Percentiles rank a stretch among this genome's conserved stretches.
These are phyloP conservation scores for Pristionchus arcanus DNA, from an alignment of 2,888 invertebrate genomes.

Conservation along the genomic window DNA sequence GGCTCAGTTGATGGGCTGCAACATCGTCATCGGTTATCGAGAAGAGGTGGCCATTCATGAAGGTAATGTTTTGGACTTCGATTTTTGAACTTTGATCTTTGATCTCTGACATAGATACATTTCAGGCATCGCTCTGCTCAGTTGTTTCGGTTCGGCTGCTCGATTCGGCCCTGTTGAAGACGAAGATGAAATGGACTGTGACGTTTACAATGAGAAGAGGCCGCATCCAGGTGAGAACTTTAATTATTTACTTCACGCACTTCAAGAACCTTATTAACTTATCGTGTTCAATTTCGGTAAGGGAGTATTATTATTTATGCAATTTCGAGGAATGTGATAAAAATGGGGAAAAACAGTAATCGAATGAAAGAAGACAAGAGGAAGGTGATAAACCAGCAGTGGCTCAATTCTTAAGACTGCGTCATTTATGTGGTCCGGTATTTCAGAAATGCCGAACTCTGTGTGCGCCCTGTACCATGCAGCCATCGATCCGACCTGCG, in stretches of 20 bases:
- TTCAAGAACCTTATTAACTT: too few relatives aligned
- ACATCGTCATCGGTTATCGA: constrained; percentile 94
- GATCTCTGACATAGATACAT: not conserved
- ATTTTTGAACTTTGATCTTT: too few relatives aligned
- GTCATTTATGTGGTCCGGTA: too few relatives aligned
- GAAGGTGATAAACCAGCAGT: too few relatives aligned
- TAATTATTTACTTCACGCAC: too few relatives aligned
- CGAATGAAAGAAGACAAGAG: too few relatives aligned
- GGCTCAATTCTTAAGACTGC: too few relatives aligned
- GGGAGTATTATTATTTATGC: too few relatives aligned
- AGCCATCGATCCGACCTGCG: constrained; percentile 40
- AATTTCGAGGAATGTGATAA: too few relatives aligned
- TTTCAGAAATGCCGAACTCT: not conserved
- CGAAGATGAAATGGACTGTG: not conserved
- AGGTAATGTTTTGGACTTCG: constrained; percentile 57
- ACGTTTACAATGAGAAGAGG: constrained; percentile 34
- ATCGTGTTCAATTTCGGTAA: too few relatives aligned
- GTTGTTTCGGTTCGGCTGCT: constrained; percentile 45
- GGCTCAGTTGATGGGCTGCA: constrained; percentile 92
- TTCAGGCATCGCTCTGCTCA: constrained; percentile 46
- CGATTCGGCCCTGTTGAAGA: constrained; percentile 42
- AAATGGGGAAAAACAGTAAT: too few relatives aligned
- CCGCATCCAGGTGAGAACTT: constrained; percentile 24
- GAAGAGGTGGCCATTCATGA: constrained; percentile 89
- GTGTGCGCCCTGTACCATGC: constrained; percentile 49